Percentiles rank a stretch among this genome's conserved stretches.
These are phyloP conservation scores for Himalopsyche kuldschensis DNA, from an alignment of 2,888 invertebrate species.

Conservation along the genomic window DNA sequence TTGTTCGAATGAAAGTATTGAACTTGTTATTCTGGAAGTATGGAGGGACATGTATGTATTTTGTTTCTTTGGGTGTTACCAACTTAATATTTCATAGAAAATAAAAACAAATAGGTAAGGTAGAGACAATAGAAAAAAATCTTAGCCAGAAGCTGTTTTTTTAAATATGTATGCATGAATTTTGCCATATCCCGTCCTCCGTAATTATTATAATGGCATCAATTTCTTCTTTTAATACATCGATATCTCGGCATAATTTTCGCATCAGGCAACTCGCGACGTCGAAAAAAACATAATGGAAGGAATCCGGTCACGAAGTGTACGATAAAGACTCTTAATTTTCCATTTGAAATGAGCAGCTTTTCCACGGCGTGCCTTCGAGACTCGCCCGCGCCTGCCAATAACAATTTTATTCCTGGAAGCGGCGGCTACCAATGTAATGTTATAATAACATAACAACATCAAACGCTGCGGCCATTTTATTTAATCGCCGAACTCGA, in stretches of 20 bases:
- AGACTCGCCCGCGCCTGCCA: neutral
- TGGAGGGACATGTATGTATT: too few species aligned
- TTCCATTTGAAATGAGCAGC: neutral
- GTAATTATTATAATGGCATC: conserved; percentile 1
- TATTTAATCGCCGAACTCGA: conserved; percentile 10
- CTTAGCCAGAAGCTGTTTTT: neutral
- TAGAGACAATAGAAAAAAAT: neutral
- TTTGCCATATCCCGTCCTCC: neutral
- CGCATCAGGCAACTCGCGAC: neutral
- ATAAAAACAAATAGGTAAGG: too few species aligned
- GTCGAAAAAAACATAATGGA: neutral
- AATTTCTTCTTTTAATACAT: neutral
- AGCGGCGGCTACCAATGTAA: neutral
- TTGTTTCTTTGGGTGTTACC: too few species aligned
- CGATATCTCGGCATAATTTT: neutral
- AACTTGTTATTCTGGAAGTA: too few species aligned
- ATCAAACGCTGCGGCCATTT: neutral
- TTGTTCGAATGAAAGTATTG: too few species aligned
- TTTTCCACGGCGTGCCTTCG: neutral
- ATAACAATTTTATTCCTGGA: neutral
- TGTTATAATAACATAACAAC: conserved; percentile 1
- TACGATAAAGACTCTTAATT: neutral
- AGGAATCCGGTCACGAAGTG: neutral
- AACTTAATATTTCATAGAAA: too few species aligned
- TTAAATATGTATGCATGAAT: neutral